Conservation (phyloP, 2,888 invertebrate species). For the Netelia fuscicornis region DNA sequence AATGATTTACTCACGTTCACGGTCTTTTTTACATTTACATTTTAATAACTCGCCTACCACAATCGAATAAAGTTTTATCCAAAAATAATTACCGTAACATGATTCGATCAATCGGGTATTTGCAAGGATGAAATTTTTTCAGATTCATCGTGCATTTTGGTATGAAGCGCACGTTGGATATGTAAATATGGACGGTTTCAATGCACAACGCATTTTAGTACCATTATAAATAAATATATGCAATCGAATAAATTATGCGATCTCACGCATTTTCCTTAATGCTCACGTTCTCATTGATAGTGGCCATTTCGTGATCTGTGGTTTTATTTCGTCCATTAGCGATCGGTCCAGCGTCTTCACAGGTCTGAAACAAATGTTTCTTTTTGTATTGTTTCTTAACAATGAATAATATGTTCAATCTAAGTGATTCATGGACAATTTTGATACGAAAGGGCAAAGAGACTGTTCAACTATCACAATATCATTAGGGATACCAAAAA, state of each 20-base stretch:
- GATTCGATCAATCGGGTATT: conserved; percentile 5
- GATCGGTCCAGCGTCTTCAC: conserved; percentile 81
- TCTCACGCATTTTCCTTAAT: conserved; percentile 79
- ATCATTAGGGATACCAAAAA: no score
- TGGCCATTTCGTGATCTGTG: conserved; percentile 81
- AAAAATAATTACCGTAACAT: conserved; percentile 2
- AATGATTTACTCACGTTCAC: neutral
- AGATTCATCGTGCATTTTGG: conserved; percentile 46
- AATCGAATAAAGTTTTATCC: neutral
- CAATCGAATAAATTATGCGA: conserved; percentile 75
- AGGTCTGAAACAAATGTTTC: conserved; percentile 79
- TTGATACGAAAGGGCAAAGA: neutral
- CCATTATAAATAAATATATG: conserved; percentile 75
- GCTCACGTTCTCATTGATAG: conserved; percentile 77
- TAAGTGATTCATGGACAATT: conserved; percentile 1
- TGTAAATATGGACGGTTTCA: conserved; percentile 65
- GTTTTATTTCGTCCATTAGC: conserved; percentile 79
- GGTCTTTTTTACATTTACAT: neutral
- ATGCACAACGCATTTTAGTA: conserved; percentile 69
- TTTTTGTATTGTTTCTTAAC: neutral
- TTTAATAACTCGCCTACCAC: neutral
- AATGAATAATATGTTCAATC: neutral
- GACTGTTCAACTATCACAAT: neutral
- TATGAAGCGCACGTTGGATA: conserved; percentile 23
- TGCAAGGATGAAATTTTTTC: conserved; percentile 29